phyloP scores from a whole-genome alignment of 2,797 vertebrate genomes.

The Microctenopoma stevenorrisi region DNA sequence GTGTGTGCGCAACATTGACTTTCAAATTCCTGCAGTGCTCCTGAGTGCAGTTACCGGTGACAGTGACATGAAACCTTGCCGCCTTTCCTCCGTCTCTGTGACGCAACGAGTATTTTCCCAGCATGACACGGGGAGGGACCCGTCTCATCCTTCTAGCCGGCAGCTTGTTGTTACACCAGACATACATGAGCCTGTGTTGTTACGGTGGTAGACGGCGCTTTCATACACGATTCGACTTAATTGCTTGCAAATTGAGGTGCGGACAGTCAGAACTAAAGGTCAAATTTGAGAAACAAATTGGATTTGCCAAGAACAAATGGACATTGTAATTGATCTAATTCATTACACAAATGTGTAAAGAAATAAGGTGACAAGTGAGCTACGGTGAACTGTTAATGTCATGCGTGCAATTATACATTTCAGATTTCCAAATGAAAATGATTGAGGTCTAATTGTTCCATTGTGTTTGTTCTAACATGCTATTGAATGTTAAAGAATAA shows the following conservation, averaged over 20 bases:
- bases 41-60: neutral
- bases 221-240: constrained; percentile 40
- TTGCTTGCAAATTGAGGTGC: constrained; percentile 48
- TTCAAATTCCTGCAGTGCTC: neutral
- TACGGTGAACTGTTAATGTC: constrained; percentile 10
- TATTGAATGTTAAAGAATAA: constrained; percentile 7
- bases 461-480: neutral
- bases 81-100: neutral
- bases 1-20: neutral
- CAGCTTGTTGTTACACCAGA: neutral
- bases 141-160: neutral
- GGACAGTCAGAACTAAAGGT: constrained; percentile 50
- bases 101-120: constrained; percentile 5
- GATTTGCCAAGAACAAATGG: constrained; percentile 47
- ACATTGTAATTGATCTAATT: constrained; percentile 40
- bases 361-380: constrained; percentile 8
- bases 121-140: neutral
- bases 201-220: constrained; percentile 10
- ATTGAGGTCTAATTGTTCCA: constrained; percentile 8
- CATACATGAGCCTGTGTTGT: constrained; percentile 8
- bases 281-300: constrained; percentile 61
- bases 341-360: constrained; percentile 14
- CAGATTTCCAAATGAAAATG: neutral
- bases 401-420: constrained; percentile 3
- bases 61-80: neutral